Base-by-base conservation (phyloP, 2,797 vertebrate genomes). In the Fistularia tabacaria region DNA sequence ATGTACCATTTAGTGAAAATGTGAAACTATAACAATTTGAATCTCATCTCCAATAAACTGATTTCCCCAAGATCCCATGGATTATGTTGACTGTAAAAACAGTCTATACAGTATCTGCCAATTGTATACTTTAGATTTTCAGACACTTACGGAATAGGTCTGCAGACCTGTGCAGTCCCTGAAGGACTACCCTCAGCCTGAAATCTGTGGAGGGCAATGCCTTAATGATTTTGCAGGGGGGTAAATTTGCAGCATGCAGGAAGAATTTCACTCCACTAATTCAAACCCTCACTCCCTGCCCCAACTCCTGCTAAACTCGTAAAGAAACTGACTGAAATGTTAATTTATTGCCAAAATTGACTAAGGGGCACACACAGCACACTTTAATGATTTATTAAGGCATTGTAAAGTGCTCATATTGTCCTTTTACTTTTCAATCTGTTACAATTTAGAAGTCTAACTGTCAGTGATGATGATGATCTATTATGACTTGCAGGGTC, bases 141-240 rank as follows among this genome's bases (percentile, higher is more conserved):
- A 25, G 25, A 25, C 25, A 5, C 25, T 25, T 25, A 25, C 5
- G 25, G 51, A 50, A 68, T 64, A 64, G 48, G 59, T 63, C 62
- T 40, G 38, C 61, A 67, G 67, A 70, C 61, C 56, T 36, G 66
- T 62, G 64, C 62, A 58, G 62, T 70, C 62, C 65, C 76, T 14
- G 13, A 57, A 59, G 73, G 59, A 59, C 59, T 76, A 36, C 61
- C 66, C 54, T 43, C 63, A 41, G 52, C 50, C 49, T 80, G 49
- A 60, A 38, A 65, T 71, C 58, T 57, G 37, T 44, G 13, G 66
- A 68, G 66, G 56, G 77, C 57, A 49, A 69, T 61, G 74, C 68
- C 51, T 67, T 81, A 86, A 81, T 79, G 79, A 85, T 57, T 82
- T 84, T 81, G 80, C 76, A 75, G 69, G 74, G 71, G 71, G 70